A percentile compares a stretch with the other conserved stretches of the same genome.
Evolutionary conservation across 1,140 invertebrate species (phyloP).

Genomic region (Rhopalosiphum padi): DNA sequence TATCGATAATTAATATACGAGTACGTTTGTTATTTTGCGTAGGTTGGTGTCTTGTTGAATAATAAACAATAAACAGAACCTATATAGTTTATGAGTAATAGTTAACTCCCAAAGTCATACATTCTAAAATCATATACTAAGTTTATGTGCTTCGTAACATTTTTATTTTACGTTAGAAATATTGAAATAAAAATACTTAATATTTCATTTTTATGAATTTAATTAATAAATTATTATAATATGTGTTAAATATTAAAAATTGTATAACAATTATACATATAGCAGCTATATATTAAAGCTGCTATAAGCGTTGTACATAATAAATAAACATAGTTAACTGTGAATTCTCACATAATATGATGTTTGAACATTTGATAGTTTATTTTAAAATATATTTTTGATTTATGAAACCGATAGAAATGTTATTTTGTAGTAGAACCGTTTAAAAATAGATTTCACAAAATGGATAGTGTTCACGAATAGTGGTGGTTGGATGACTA

Average conservation of each 20-base stretch:
- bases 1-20: not conserved
- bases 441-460: not conserved
- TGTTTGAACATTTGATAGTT: not conserved
- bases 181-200: not conserved
- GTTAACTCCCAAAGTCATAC: not conserved
- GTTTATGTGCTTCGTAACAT: not conserved
- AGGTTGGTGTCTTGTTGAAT: too few relatives aligned
- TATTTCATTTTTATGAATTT: not conserved
- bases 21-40: not conserved
- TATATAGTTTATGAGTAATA: not conserved
- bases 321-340: not conserved
- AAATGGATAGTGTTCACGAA: not conserved
- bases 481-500: not conserved
- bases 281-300: too few relatives aligned
- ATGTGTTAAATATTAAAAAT: not conserved
- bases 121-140: not conserved
- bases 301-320: not conserved
- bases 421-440: not conserved
- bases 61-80: too few relatives aligned
- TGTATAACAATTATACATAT: not conserved
- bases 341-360: not conserved
- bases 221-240: slow-evolving; percentile 11
- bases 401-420: not conserved
- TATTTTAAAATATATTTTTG: not conserved
- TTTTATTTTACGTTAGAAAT: not conserved